A percentile compares a stretch with the other conserved stretches of the same genome.
phyloP scores from a whole-genome alignment of 2,888 invertebrate species.

The Tetragnatha montana region DNA sequence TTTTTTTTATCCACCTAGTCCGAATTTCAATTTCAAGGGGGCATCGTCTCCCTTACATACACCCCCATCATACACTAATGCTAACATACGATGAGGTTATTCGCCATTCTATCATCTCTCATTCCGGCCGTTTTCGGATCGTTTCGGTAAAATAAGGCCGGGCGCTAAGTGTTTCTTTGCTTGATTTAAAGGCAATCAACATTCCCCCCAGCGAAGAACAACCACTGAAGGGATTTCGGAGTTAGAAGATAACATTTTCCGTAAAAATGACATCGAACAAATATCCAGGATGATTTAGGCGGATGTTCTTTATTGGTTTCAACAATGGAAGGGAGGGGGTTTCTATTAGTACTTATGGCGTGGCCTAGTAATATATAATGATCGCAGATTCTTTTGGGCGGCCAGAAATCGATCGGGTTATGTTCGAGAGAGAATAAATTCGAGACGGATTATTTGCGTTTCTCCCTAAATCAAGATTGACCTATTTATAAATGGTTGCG shows the following conservation, averaged over 20 bases:
- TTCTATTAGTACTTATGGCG: not conserved
- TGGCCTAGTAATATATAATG: not conserved
- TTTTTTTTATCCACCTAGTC: too few species aligned
- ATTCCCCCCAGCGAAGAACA: not conserved
- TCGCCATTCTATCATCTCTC: conserved; percentile 1
- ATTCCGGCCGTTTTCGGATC: conserved; percentile 25
- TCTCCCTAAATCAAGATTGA: not conserved
- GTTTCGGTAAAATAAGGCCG: conserved; percentile 31
- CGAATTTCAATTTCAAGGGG: too few species aligned
- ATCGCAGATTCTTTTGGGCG: not conserved
- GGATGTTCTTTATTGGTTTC: not conserved
- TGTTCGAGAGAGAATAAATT: not conserved
- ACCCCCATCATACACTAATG: conserved; percentile 46
- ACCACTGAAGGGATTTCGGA: not conserved
- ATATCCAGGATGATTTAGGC: not conserved
- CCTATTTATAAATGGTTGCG: not conserved
- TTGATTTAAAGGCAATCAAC: conserved; percentile 23
- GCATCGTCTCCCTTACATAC: too few species aligned
- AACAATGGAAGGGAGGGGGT: not conserved
- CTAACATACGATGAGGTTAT: conserved; percentile 40
- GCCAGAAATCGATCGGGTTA: not conserved
- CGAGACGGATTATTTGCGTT: not conserved
- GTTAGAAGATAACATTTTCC: not conserved
- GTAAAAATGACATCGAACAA: not conserved
- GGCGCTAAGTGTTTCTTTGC: conserved; percentile 12